phyloP scores from a whole-genome alignment of 1,140 invertebrate genomes.

The Drosophila seguyi region DNA sequence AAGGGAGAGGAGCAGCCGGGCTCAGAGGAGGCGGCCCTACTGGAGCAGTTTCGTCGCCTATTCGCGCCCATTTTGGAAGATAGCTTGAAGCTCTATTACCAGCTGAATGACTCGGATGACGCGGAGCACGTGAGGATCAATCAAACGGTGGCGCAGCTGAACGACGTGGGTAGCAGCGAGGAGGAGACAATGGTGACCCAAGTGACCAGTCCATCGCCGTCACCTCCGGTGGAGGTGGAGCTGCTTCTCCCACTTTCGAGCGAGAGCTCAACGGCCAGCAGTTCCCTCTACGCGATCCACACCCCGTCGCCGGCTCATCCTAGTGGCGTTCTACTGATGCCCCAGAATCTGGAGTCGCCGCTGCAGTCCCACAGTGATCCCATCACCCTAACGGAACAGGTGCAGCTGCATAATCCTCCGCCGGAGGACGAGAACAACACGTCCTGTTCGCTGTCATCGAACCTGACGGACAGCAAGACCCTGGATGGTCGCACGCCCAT shows the following conservation, averaged over 20 bases:
- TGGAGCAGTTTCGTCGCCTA: constrained; percentile 69
- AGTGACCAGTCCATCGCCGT: constrained; percentile 34
- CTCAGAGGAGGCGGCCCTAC: constrained; percentile 47
- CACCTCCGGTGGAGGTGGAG: constrained; percentile 19
- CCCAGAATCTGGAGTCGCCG: constrained; percentile 44
- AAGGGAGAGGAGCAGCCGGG: constrained; percentile 19
- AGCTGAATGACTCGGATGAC: constrained; percentile 59
- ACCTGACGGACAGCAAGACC: constrained; percentile 83
- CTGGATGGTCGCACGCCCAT: constrained; percentile 80
- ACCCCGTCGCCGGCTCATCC: constrained; percentile 64
- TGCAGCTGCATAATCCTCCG: constrained; percentile 70
- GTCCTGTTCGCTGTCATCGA: constrained; percentile 79
- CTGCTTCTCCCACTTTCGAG: constrained; percentile 19
- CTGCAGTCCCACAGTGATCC: constrained; percentile 47
- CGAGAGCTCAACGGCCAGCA: constrained; percentile 63
- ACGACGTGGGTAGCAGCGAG: constrained; percentile 67
- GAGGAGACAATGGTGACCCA: constrained; percentile 65
- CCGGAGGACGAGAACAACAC: constrained; percentile 76
- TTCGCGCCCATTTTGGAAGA: constrained; percentile 71
- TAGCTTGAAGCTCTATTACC: constrained; percentile 67
- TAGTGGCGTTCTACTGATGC: constrained; percentile 28
- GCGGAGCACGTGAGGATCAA: constrained; percentile 71
- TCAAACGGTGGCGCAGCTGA: constrained; percentile 71
- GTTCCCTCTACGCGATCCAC: constrained; percentile 74
- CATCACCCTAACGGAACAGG: constrained; percentile 67